These are phyloP conservation scores for Eurystomus glaucurus DNA, from an alignment of 2,797 vertebrate species.

Conservation along the genomic window DNA sequence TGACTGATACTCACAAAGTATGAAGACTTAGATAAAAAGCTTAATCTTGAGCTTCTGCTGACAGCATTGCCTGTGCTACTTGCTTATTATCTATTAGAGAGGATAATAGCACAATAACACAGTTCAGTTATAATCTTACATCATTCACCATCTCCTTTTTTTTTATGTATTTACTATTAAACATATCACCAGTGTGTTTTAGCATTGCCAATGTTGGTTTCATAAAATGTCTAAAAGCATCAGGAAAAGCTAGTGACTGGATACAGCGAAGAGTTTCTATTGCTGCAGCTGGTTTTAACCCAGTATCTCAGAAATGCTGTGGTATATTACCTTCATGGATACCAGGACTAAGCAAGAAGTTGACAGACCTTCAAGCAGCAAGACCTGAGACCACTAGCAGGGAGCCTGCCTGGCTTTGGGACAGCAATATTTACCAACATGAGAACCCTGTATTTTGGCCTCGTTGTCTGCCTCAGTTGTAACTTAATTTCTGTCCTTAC, in stretches of 20 bases:
- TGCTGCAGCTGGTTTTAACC: not conserved
- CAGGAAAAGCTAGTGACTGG: not conserved
- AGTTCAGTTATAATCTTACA: not conserved
- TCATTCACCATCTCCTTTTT: not conserved
- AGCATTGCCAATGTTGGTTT: not conserved
- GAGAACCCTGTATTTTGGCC: not conserved
- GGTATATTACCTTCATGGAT: not conserved
- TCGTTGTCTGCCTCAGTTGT: not conserved
- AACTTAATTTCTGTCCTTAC: not conserved
- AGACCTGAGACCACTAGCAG: not conserved
- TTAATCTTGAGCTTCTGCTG: constrained; percentile 4
- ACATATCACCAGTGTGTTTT: not conserved
- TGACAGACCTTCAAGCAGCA: not conserved
- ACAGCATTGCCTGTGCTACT: not conserved
- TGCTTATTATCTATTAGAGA: not conserved
- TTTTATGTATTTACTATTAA: not conserved
- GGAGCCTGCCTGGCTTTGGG: not conserved
- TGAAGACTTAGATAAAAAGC: not conserved
- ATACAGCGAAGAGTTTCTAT: not conserved
- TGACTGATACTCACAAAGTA: constrained; percentile 28
- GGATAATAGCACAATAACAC: not conserved
- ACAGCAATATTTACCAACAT: fast-evolving
- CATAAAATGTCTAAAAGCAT: not conserved
- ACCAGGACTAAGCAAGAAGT: not conserved
- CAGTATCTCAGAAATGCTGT: not conserved